phyloP scores from a whole-genome alignment of 2,888 invertebrate species.

The Tiliacea aurago region DNA sequence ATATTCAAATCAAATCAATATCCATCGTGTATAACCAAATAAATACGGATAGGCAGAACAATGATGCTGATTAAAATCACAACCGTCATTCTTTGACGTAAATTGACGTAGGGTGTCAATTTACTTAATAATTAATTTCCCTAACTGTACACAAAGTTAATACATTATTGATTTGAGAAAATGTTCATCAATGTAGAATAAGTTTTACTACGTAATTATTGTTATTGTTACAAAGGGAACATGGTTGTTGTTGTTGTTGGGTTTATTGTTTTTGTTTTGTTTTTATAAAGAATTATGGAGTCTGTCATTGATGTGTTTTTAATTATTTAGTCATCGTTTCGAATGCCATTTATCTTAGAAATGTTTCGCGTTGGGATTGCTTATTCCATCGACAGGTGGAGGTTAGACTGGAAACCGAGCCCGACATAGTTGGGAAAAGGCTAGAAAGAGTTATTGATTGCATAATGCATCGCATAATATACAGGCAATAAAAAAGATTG shows the following conservation, averaged over 20 bases:
- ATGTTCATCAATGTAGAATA: slow-evolving; percentile 18
- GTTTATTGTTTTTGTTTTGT: slow-evolving; percentile 21
- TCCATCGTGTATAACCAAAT: background rate
- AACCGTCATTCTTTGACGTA: background rate
- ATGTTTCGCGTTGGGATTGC: background rate
- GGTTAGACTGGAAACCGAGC: background rate
- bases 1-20: background rate
- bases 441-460: background rate
- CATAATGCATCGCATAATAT: background rate
- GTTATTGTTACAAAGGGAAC: slow-evolving; percentile 16
- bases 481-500: background rate
- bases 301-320: background rate
- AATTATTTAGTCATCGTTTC: background rate
- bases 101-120: background rate
- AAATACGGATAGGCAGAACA: background rate
- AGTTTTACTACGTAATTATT: slow-evolving; percentile 1
- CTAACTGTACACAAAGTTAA: background rate
- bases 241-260: no score
- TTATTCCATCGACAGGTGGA: background rate
- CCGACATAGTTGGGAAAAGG: background rate
- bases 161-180: background rate
- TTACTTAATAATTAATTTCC: background rate
- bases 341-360: background rate
- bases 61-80: background rate
- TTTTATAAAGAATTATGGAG: slow-evolving; percentile 7